Percentiles rank a stretch among this genome's conserved stretches.
These are phyloP conservation scores for Pseudococcus jackbeardsleyi DNA, from an alignment of 2,888 invertebrate species.

Conservation along the genomic window DNA sequence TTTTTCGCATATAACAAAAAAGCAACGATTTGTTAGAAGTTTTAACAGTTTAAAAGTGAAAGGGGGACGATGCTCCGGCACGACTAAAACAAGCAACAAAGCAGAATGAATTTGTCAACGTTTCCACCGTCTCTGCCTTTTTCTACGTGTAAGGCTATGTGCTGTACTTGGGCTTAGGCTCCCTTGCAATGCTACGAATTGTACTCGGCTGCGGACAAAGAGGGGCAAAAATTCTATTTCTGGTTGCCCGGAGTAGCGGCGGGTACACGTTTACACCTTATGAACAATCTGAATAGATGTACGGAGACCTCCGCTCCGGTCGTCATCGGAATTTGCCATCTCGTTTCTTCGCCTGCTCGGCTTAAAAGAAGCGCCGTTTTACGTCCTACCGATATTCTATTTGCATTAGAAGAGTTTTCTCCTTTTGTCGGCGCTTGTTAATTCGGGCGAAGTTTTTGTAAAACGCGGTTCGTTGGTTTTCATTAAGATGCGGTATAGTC, in stretches of 20 bases:
- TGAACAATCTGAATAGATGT: constrained; percentile 49
- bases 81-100: constrained; percentile 48
- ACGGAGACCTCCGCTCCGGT: neutral
- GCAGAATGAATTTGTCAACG: constrained; percentile 54
- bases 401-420: constrained; percentile 30
- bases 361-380: neutral
- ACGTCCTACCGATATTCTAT: neutral
- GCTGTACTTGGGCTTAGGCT: neutral
- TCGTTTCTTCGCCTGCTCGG: neutral
- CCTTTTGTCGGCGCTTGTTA: constrained; percentile 49
- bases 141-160: neutral
- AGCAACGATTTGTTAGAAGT: constrained; percentile 52
- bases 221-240: constrained; percentile 21
- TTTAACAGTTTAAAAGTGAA: constrained; percentile 35
- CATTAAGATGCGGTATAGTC: constrained; percentile 18
- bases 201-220: neutral
- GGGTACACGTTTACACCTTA: constrained; percentile 29
- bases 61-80: neutral
- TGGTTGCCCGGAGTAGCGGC: neutral
- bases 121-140: neutral
- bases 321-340: constrained; percentile 9
- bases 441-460: constrained; percentile 44
- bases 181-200: neutral
- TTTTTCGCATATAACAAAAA: constrained; percentile 51
- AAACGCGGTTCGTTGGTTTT: constrained; percentile 38